Base-by-base conservation (phyloP, 2,888 invertebrate species). In the Amaurobius ferox region DNA sequence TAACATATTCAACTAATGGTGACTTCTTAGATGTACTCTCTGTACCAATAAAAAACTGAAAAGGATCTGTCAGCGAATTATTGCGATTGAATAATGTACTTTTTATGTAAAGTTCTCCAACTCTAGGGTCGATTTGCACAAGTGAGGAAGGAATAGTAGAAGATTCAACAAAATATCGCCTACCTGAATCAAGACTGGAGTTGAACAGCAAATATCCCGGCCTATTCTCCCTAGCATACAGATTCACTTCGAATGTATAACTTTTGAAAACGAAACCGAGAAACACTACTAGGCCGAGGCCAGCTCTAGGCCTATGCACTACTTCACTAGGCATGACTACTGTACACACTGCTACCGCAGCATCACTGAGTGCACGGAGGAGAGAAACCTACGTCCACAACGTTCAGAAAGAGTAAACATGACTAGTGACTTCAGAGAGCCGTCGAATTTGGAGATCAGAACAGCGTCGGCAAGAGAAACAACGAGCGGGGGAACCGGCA, bases 171-270 rank as follows among this genome's bases (percentile, higher is more conserved):
- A 72, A 78, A 72, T 73, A 86, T 28, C 16, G 28, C 70, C 73
- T 79, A 79, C 73, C 86, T 68, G 26, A 40, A 19, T 44, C 9
- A 2, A 55, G 26, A 55, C 86, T 79, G 66, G 67, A 29, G 30
- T 79, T 79, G 67, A 86, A 79, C 23, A 79, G 6, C 62, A 76
- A 44, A 29, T 13, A 39, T 6, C 86, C 86, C 16, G 79, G 71
- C n/a, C 44, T 74, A 66, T 86, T 79, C 13, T 79, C 62, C n/a
- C 48, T 16, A 26, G 23, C 30, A 26, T 29, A 76, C 5, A 79
- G 64, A 26, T 71, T 62, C 11, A 86, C 48, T 9, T 74, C 68
- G 35, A 83, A 71, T 28, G 81, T 62, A 13, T 1, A 26, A 32
- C 29, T 61, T 19, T 61, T 23, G 2, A 55, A 55, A 55, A 55